Evolutionary conservation across 2,888 invertebrate genomes (phyloP).

Genomic region (Iselma pallidipennis): DNA sequence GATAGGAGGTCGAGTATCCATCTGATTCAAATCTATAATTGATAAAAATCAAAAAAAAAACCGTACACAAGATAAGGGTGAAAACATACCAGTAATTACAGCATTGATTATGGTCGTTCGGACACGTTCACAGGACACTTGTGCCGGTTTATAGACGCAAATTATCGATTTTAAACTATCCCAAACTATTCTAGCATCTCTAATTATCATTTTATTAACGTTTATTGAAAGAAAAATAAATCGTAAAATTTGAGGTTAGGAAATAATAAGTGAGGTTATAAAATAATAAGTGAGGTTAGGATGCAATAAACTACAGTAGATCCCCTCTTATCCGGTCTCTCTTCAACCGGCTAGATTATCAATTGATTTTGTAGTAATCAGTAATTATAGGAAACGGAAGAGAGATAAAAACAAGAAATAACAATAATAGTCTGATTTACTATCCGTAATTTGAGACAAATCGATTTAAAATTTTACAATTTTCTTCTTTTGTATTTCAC

Average conservation of each 20-base stretch:
- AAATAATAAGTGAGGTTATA: background rate
- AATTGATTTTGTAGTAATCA: no score
- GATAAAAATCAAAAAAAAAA: background rate
- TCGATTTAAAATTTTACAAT: no score
- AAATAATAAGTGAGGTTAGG: no score
- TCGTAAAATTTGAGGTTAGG: conserved; percentile 5
- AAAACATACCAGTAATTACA: conserved; percentile 68
- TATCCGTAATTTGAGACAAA: no score
- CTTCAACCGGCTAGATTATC: no score
- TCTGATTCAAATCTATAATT: conserved; percentile 69
- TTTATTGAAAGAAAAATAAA: conserved; percentile 4
- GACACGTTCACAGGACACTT: conserved; percentile 60
- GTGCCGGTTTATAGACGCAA: conserved; percentile 78
- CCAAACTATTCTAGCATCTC: conserved; percentile 63
- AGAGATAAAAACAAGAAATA: no score
- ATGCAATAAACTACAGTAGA: no score
- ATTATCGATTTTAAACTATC: conserved; percentile 73
- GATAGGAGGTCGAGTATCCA: conserved; percentile 65
- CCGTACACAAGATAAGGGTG: background rate
- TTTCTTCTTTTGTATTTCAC: no score
- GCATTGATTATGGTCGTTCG: conserved; percentile 64
- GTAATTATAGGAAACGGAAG: no score
- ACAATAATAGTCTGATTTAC: no score
- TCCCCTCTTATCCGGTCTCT: no score
- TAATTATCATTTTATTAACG: conserved; percentile 33